Base-by-base conservation (phyloP, 2,888 invertebrate genomes). In the Epinotia bilunana region DNA sequence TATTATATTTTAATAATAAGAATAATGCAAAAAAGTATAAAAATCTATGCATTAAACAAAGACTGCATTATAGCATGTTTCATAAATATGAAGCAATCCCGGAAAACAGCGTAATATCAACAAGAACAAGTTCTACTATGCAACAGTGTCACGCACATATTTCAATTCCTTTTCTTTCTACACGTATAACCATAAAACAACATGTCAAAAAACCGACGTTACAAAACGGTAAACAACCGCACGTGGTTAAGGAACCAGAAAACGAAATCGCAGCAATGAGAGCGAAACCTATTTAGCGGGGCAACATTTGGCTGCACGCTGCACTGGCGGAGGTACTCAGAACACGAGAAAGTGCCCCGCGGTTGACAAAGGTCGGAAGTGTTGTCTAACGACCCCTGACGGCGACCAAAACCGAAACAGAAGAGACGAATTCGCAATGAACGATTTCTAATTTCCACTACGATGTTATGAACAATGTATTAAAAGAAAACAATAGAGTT, bases 341-440 rank as follows among this genome's bases (percentile, higher is more conserved):
- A 80, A 65, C 53, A 49, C 64, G 71, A 90, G 92, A 93, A 92
- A 93, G 92, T 90, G 87, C 87, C 84, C 84, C 77, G 80, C 83
- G 82, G 86, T 86, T 85, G 88, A 93, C 93, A 93, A 93, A 92
- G 91, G 90, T 93, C 92, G 93, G 93, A 93, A 91, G 86, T 87
- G 79, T 79, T 79, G 80, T 82, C 85, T 88, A 91, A 90, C 90
- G 90, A 90, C 84, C 91, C 92, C 88, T 90, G 91, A 91, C 90
- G 91, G 90, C 90, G 85, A 79, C 72, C 72, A 76, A 78, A 78
- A 75, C 79, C 82, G 82, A 84, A 83, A 83, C 80, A 73, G 77
- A 63, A 63, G 76, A 67, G 77, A 80, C 77, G 76, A 80, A 81
- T 82, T 82, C 72, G 80, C 82, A 78, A 83, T 81, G 77, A 82